phyloP scores from a whole-genome alignment of 2,113 vertebrate species.

The Trematocara nigrifrons region DNA sequence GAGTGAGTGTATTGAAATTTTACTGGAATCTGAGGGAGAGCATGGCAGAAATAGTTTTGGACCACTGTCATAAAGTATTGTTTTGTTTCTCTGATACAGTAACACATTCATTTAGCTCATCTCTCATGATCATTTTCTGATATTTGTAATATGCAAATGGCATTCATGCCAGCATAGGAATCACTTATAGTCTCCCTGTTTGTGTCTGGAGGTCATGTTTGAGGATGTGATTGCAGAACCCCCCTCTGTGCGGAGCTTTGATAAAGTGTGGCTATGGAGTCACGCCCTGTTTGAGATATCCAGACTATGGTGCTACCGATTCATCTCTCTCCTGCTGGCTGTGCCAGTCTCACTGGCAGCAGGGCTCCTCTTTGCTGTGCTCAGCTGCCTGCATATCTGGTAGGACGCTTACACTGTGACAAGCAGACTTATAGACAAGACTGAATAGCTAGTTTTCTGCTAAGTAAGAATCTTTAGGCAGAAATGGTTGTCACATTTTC shows the following conservation, averaged over 20 bases:
- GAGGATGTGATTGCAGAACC: conserved; percentile 68
- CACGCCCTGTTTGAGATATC: conserved; percentile 58
- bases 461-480: not conserved
- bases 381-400: conserved; percentile 68
- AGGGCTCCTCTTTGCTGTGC: conserved; percentile 50
- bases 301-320: conserved; percentile 50
- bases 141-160: not conserved
- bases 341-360: conserved; percentile 53
- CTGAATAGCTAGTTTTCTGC: not conserved
- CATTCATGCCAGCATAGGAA: not conserved
- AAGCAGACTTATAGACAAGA: not conserved
- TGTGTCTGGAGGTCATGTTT: conserved; percentile 55
- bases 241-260: conserved; percentile 56
- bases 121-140: not conserved
- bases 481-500: not conserved
- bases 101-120: not conserved
- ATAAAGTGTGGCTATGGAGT: conserved; percentile 63
- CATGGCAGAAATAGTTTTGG: not conserved
- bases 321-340: conserved; percentile 58
- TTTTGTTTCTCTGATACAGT: not conserved
- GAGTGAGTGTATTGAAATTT: not conserved
- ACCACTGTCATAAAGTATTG: not conserved
- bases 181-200: not conserved
- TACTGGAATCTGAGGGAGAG: not conserved
- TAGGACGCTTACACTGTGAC: not conserved